Evolutionary conservation across 2,113 vertebrate species (phyloP).

Genomic region (Nothocercus julius): DNA sequence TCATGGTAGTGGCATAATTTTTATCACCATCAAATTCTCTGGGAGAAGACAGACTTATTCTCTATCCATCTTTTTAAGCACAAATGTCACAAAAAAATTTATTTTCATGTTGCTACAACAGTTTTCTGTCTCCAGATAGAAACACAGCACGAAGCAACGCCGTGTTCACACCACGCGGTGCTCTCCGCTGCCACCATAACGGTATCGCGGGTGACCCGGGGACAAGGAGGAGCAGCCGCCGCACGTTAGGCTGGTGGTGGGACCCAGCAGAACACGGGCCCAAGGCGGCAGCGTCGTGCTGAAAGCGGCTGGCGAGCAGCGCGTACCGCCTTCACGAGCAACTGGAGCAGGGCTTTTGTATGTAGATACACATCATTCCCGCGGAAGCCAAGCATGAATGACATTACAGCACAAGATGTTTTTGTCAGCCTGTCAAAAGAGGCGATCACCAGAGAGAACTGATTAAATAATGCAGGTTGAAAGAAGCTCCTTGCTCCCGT

Average conservation of each 20-base stretch:
- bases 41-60: background rate
- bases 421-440: constrained; percentile 62
- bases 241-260: constrained; percentile 46
- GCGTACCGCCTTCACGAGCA: constrained; percentile 3
- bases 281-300: background rate
- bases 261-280: background rate
- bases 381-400: constrained; percentile 49
- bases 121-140: background rate
- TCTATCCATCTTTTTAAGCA: background rate
- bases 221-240: constrained; percentile 25
- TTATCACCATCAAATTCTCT: background rate
- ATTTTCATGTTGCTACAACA: background rate
- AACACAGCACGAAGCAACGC: background rate
- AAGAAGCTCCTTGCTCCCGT: background rate
- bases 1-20: background rate
- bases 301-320: constrained; percentile 38
- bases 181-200: background rate
- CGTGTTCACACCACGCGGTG: background rate
- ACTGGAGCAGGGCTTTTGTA: constrained; percentile 26
- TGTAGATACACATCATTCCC: constrained; percentile 42
- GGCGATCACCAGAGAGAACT: constrained; percentile 26
- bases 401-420: constrained; percentile 37
- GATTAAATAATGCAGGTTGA: constrained; percentile 32
- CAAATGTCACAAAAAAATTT: background rate
- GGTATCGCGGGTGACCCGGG: background rate